Evolutionary conservation across 1,140 invertebrate genomes (phyloP), one percentile per base, ranked within the genome.

Genomic region (Calycopis cecrops): DNA sequence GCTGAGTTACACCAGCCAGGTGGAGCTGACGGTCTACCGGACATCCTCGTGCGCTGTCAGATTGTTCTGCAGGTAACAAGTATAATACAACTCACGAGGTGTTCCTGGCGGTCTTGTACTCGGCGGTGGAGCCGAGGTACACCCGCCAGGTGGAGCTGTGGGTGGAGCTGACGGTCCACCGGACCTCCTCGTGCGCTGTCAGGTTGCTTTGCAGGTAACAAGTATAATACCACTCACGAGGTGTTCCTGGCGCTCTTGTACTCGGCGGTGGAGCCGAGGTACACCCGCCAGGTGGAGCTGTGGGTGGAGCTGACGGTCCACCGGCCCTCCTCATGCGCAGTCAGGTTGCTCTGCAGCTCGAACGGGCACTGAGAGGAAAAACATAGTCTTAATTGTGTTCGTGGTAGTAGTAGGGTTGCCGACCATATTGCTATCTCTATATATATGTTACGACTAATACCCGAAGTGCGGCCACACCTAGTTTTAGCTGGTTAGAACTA

Each of bases 31-130:
- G n/a, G 77, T 63, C 77, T 79, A 80, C 44, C 60, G 71, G 38
- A 55, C 55, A 21, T 76, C 69, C 0, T 57, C 38, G 0, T 60
- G 73, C 4, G 66, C 66, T n/a, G 59, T 52, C 44, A n/a, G n/a
- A n/a, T n/a, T n/a, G n/a, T n/a, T n/a, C n/a, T n/a, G n/a, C n/a
- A n/a, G n/a, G n/a, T n/a, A n/a, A n/a, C n/a, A n/a, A n/a, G n/a
- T n/a, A n/a, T n/a, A n/a, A n/a, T n/a, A n/a, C n/a, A n/a, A 71
- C 82, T 79, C 63, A 85, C 82, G 77, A 65, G 11, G 76, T 78
- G 57, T 86, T 82, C 14, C 69, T 68, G 35, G 71, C 72, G 33
- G 64, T 76, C 40, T 76, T 74, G 37, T 79, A 82, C 17, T 75
- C 52, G 0, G 79, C 73, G 0, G 53, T 35, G 4, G 51, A 37